phyloP scores from a whole-genome alignment of 2,113 vertebrate genomes.

The Seriola dumerili region DNA sequence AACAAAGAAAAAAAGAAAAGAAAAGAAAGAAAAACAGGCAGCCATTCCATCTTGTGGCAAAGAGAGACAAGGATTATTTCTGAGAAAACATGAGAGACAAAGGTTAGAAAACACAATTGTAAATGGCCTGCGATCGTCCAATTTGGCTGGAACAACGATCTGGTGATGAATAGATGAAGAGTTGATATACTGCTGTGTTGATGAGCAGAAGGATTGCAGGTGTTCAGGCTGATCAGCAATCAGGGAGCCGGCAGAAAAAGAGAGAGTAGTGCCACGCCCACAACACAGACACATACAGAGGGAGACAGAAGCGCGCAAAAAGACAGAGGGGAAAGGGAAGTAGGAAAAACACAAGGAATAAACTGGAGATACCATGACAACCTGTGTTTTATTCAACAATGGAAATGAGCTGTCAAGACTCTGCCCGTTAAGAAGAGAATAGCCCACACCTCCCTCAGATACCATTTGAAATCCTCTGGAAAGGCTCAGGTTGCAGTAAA shows the following conservation, averaged over 20 bases:
- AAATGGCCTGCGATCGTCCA: no score
- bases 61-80: not conserved
- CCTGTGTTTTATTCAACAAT: slow-evolving; percentile 51
- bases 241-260: not conserved
- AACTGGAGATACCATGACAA: slow-evolving; percentile 2
- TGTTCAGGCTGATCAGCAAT: not conserved
- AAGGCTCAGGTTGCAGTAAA: slow-evolving; percentile 72
- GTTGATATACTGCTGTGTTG: not conserved
- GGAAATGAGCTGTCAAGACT: slow-evolving; percentile 64
- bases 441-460: slow-evolving; percentile 50
- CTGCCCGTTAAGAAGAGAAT: slow-evolving; percentile 42
- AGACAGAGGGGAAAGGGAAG: not conserved
- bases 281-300: not conserved
- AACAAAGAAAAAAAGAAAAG: not conserved
- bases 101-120: not conserved
- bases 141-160: not conserved
- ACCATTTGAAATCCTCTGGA: slow-evolving; percentile 56
- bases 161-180: not conserved
- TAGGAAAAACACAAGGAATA: not conserved
- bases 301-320: no score
- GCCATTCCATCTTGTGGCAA: not conserved
- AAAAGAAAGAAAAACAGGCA: not conserved
- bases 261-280: not conserved
- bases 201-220: not conserved
- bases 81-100: not conserved